These are phyloP conservation scores for Synergus japonicus DNA, from an alignment of 2,888 invertebrate species.

Conservation along the genomic window DNA sequence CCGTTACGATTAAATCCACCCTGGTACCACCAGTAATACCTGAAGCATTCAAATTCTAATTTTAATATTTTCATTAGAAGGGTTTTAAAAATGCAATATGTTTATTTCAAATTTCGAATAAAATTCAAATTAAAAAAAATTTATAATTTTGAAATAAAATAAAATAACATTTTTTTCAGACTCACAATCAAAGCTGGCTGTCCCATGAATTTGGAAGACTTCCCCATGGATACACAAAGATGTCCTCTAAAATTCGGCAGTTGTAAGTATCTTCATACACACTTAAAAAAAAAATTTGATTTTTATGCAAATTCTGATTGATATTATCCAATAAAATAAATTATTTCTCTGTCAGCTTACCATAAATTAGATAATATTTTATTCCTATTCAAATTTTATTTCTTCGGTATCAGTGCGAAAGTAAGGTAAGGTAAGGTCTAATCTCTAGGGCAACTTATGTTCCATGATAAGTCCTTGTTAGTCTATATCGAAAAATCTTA, in stretches of 20 bases:
- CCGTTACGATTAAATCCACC: constrained; percentile 1
- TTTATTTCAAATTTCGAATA: too few species aligned
- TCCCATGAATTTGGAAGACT: constrained; percentile 90
- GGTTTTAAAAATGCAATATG: too few species aligned
- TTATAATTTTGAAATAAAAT: not conserved
- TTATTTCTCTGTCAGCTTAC: not conserved
- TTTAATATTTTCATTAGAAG: not conserved
- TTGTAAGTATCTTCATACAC: constrained; percentile 81
- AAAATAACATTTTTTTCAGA: constrained; percentile 74
- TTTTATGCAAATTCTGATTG: too few species aligned
- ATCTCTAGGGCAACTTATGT: not conserved
- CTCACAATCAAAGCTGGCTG: constrained; percentile 91
- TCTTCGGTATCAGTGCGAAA: not conserved
- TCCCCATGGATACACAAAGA: constrained; percentile 91
- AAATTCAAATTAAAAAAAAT: too few species aligned
- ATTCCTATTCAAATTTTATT: not conserved
- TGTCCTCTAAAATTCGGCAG: constrained; percentile 90
- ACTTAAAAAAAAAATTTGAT: not conserved
- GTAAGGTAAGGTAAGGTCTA: not conserved
- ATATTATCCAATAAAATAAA: not conserved
- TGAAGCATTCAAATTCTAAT: not conserved
- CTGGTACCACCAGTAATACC: not conserved
- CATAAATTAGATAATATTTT: not conserved
- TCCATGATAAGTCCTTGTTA: not conserved
- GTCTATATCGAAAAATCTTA: constrained; percentile 8